A percentile compares a stretch with the other conserved stretches of the same genome.
Evolutionary conservation across 2,888 invertebrate genomes (phyloP).

Genomic region (Nomada goodeniana): DNA sequence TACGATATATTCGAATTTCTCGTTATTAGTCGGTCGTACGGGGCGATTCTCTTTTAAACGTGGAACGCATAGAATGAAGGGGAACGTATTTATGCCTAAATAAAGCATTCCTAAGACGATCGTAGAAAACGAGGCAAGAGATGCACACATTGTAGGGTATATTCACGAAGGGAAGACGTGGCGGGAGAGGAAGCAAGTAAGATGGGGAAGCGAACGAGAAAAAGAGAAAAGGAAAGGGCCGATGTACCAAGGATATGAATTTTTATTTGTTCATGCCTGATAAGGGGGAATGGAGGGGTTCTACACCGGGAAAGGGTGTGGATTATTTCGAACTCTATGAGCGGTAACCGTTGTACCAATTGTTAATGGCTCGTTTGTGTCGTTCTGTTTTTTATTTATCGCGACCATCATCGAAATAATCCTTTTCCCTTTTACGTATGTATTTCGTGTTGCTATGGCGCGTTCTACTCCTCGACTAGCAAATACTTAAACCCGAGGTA

Average conservation of each 20-base stretch:
- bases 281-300: slow-evolving; percentile 5
- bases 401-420: slow-evolving; percentile 36
- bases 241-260: slow-evolving; percentile 37
- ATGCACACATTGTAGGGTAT: slow-evolving; percentile 60
- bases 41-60: slow-evolving; percentile 46
- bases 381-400: slow-evolving; percentile 30
- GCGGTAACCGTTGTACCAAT: slow-evolving; percentile 53
- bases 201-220: slow-evolving; percentile 46
- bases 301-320: slow-evolving; percentile 38
- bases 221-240: slow-evolving; percentile 22
- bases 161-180: slow-evolving; percentile 43
- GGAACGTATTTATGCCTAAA: slow-evolving; percentile 70
- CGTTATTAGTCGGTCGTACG: slow-evolving; percentile 52
- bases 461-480: slow-evolving; percentile 30
- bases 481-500: slow-evolving; percentile 7
- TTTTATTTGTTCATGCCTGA: slow-evolving; percentile 45
- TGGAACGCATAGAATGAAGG: slow-evolving; percentile 43
- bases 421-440: slow-evolving; percentile 28
- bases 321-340: slow-evolving; percentile 43
- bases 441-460: slow-evolving; percentile 25
- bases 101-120: slow-evolving; percentile 68
- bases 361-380: slow-evolving; percentile 35
- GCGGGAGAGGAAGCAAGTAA: slow-evolving; percentile 40
- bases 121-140: slow-evolving; percentile 52
- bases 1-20: slow-evolving; percentile 48